Percentiles rank a stretch among this genome's conserved stretches.
These are phyloP conservation scores for Heliconius congener DNA, from an alignment of 1,140 invertebrate genomes.

Conservation along the genomic window DNA sequence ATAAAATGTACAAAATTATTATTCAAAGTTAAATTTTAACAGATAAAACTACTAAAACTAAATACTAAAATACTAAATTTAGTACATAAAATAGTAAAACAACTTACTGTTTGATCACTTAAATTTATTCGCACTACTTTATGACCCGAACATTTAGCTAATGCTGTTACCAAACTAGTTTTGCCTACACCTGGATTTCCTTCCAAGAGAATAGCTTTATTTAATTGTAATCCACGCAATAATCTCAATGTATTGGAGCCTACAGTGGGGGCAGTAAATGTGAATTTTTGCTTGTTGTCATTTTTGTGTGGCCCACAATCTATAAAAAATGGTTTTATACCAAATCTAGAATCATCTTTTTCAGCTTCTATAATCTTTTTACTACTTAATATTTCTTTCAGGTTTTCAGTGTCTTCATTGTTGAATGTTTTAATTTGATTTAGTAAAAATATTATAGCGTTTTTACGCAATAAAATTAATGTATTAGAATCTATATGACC, in stretches of 20 bases:
- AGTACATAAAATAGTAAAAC: neutral
- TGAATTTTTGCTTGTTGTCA: slow-evolving; percentile 80
- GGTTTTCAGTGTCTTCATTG: slow-evolving; percentile 54
- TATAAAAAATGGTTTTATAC: slow-evolving; percentile 88
- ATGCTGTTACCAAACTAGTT: slow-evolving; percentile 95
- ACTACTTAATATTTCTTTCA: slow-evolving; percentile 59
- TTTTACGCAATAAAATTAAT: slow-evolving; percentile 78
- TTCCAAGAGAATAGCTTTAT: slow-evolving; percentile 96
- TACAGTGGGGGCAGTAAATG: slow-evolving; percentile 92
- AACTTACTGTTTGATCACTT: slow-evolving; percentile 95
- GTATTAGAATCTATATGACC: slow-evolving; percentile 83
- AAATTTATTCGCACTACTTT: slow-evolving; percentile 96
- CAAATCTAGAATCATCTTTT: slow-evolving; percentile 80
- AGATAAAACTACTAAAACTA: neutral
- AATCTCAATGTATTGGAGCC: slow-evolving; percentile 91
- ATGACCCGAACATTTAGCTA: slow-evolving; percentile 93
- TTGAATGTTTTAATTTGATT: slow-evolving; percentile 75
- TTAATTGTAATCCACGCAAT: slow-evolving; percentile 92
- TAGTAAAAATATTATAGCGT: slow-evolving; percentile 80
- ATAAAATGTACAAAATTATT: slow-evolving; percentile 15
- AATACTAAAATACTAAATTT: neutral
- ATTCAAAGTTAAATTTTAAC: neutral
- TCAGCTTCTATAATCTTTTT: slow-evolving; percentile 60
- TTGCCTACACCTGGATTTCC: slow-evolving; percentile 99
- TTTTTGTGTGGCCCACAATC: slow-evolving; percentile 71